phyloP scores from a whole-genome alignment of 2,113 vertebrate species.

The Octodon degus region DNA sequence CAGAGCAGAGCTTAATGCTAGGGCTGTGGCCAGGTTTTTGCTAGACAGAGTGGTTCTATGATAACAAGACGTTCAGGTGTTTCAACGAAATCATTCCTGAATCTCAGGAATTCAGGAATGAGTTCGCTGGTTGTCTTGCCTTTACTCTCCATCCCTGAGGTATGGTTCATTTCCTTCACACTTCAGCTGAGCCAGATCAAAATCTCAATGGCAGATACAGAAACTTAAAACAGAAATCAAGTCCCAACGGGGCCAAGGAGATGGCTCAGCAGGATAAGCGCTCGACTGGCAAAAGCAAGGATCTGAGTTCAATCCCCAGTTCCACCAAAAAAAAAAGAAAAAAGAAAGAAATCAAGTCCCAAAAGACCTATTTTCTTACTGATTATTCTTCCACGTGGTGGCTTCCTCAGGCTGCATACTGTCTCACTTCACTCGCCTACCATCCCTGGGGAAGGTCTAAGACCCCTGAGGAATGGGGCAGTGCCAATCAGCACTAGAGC shows the following conservation, averaged over 20 bases:
- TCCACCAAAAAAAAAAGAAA: too few species aligned
- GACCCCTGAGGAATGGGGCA: fast-evolving
- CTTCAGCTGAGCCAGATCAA: background rate
- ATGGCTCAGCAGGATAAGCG: too few species aligned
- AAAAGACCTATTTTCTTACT: background rate
- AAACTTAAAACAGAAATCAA: background rate
- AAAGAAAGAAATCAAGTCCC: background rate
- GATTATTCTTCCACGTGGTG: background rate
- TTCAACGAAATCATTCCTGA: background rate
- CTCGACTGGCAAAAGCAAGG: too few species aligned
- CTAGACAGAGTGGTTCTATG: background rate
- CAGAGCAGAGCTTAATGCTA: background rate
- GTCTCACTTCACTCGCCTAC: background rate
- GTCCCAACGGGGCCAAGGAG: too few species aligned
- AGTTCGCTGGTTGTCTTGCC: too few species aligned
- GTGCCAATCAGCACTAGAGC: background rate
- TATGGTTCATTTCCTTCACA: background rate
- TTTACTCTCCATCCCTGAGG: background rate
- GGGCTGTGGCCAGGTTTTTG: background rate
- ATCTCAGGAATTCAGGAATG: too few species aligned
- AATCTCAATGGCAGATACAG: background rate
- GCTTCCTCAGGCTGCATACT: background rate
- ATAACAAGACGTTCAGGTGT: background rate
- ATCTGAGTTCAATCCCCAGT: too few species aligned
- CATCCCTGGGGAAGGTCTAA: background rate